phyloP scores from a whole-genome alignment of 92 coral and sea anemone species.

The Nematostella vectensis region DNA sequence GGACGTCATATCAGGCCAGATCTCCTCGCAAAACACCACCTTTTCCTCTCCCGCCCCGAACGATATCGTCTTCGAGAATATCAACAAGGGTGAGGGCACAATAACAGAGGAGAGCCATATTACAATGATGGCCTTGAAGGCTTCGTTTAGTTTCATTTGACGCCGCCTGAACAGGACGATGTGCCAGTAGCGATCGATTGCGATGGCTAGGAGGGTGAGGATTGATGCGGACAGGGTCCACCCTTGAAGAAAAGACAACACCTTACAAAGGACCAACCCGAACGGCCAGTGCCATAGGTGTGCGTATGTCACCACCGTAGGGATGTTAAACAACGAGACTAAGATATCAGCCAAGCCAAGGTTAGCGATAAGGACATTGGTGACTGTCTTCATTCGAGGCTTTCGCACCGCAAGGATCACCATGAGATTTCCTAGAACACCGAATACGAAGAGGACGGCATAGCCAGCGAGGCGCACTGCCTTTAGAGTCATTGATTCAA shows the following conservation, averaged over 20 bases:
- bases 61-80: conserved; percentile 35
- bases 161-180: conserved; percentile 46
- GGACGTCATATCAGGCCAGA: conserved; percentile 47
- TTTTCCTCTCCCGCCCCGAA: conserved; percentile 12
- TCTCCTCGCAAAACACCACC: conserved; percentile 42
- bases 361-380: conserved; percentile 63
- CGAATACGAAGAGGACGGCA: conserved; percentile 31
- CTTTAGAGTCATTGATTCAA: conserved; percentile 16
- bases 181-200: conserved; percentile 66
- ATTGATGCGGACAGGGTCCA: conserved; percentile 57
- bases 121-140: conserved; percentile 24
- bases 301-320: conserved; percentile 55
- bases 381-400: conserved; percentile 56
- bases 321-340: conserved; percentile 59
- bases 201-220: conserved; percentile 56
- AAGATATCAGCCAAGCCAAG: conserved; percentile 55
- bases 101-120: conserved; percentile 51
- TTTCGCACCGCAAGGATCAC: conserved; percentile 59
- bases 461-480: conserved; percentile 36
- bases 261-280: conserved; percentile 61
- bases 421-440: conserved; percentile 52
- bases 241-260: conserved; percentile 72
- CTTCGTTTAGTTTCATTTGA: conserved; percentile 33
- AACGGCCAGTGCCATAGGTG: conserved; percentile 76
- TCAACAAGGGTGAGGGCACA: conserved; percentile 45